Percentiles rank a stretch among this genome's conserved stretches.
phyloP scores from a whole-genome alignment of 2,797 vertebrate species.

The Moxostoma hubbsi region DNA sequence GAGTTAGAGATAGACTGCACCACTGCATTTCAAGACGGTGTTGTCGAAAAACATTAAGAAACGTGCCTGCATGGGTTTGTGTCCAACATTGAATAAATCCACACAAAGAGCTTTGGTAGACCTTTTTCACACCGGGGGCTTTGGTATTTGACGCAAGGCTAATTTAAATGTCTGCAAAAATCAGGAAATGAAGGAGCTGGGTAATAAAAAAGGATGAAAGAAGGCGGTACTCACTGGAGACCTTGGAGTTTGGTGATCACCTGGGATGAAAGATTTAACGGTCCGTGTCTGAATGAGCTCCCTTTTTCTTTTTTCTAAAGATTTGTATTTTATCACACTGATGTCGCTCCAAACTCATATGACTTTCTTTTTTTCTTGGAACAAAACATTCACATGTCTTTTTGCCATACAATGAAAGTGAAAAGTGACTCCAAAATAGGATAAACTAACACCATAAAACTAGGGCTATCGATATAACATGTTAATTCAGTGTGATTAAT shows the following conservation, averaged over 20 bases:
- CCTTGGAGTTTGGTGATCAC: conserved; percentile 9
- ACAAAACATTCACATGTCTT: too few species aligned
- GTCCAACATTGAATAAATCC: conserved; percentile 45
- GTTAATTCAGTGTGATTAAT: too few species aligned
- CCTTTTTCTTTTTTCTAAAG: not conserved
- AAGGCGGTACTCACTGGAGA: not conserved
- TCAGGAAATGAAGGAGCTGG: conserved; percentile 14
- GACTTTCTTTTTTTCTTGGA: not conserved
- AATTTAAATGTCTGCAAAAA: conserved; percentile 42
- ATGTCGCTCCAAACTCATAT: too few species aligned
- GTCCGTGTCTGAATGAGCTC: conserved; percentile 14
- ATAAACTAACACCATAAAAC: too few species aligned
- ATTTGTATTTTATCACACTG: too few species aligned
- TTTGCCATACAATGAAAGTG: too few species aligned
- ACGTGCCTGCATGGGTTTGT: conserved; percentile 30
- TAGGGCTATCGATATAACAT: too few species aligned
- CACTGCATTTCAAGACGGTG: conserved; percentile 58
- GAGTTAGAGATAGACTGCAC: conserved; percentile 74
- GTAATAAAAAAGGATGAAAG: conserved; percentile 9
- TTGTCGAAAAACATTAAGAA: conserved; percentile 13
- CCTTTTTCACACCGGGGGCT: conserved; percentile 40
- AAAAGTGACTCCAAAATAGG: too few species aligned
- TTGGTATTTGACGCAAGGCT: conserved; percentile 35
- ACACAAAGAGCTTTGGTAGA: conserved; percentile 47
- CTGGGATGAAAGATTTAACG: conserved; percentile 19